phyloP scores from a whole-genome alignment of 2,797 vertebrate genomes.

The Clamator glandarius region DNA sequence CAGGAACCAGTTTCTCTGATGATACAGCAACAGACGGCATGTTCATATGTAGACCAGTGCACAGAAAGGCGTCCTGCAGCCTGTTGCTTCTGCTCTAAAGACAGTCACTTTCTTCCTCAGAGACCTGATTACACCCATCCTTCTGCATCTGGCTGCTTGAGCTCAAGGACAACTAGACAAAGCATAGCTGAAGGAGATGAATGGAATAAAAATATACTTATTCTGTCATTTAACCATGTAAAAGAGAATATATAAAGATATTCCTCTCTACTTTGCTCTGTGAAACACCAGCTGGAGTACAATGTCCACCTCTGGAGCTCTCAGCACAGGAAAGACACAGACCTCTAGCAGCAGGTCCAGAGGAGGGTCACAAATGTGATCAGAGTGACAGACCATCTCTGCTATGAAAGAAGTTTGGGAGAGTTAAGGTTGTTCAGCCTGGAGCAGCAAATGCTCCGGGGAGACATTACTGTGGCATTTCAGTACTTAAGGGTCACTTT shows the following conservation, averaged over 20 bases:
- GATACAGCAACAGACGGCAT: not conserved
- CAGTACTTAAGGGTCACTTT: too few relatives aligned
- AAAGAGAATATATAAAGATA: not conserved
- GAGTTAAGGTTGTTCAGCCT: too few relatives aligned
- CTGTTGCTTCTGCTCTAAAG: not conserved
- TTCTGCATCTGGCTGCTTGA: not conserved
- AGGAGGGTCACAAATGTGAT: too few relatives aligned
- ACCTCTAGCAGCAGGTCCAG: too few relatives aligned
- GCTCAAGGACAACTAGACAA: not conserved
- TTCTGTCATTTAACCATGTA: not conserved
- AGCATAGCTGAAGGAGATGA: not conserved
- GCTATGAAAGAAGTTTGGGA: too few relatives aligned
- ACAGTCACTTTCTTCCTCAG: not conserved
- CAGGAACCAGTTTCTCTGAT: not conserved
- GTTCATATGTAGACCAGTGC: not conserved
- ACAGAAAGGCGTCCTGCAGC: not conserved
- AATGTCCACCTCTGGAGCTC: too few relatives aligned
- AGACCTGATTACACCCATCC: rapidly evolving
- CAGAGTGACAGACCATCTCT: too few relatives aligned
- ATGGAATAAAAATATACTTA: not conserved
- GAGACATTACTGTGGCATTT: too few relatives aligned
- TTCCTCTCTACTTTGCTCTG: not conserved
- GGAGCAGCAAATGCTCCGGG: too few relatives aligned
- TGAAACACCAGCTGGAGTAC: too few relatives aligned
- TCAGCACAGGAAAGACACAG: too few relatives aligned